Percentiles rank a stretch among this genome's conserved stretches.
These are phyloP conservation scores for Drosophila busckii DNA, from an alignment of 1,140 invertebrate species.

Conservation along the genomic window DNA sequence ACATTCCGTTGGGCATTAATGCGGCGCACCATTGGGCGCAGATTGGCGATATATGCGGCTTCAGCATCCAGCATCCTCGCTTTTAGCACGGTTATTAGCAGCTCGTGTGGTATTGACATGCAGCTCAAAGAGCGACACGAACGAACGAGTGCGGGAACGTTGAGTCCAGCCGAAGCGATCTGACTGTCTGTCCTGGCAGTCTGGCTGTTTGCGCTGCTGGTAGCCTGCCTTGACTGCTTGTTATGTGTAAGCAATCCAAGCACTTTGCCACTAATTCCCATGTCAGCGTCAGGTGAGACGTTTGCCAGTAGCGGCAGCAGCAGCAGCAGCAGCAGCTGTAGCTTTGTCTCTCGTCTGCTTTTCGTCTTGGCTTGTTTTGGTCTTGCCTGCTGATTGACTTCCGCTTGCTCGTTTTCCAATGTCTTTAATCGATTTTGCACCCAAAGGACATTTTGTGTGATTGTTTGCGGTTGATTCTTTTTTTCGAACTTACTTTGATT, in stretches of 20 bases:
- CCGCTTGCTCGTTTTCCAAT: conserved; percentile 43
- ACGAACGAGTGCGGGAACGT: no score
- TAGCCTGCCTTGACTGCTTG: conserved; percentile 13
- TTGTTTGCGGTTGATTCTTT: conserved; percentile 59
- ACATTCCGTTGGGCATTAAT: conserved; percentile 64
- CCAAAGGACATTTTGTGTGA: conserved; percentile 72
- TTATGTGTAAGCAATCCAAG: conserved; percentile 36
- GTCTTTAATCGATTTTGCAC: conserved; percentile 76
- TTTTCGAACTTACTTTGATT: conserved; percentile 64
- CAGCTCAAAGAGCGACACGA: no score
- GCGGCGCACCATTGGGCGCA: conserved; percentile 46
- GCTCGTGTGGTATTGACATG: conserved; percentile 1
- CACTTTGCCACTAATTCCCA: conserved; percentile 48
- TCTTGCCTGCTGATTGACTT: conserved; percentile 67
- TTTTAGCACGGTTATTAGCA: conserved; percentile 47
- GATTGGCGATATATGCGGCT: conserved; percentile 37
- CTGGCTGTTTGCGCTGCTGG: no score
- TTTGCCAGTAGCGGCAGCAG: conserved; percentile 44
- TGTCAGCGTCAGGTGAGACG: conserved; percentile 51
- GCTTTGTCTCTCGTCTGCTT: neutral
- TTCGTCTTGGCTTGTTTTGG: neutral
- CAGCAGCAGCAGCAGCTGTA: conserved; percentile 33
- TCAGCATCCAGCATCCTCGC: conserved; percentile 20
- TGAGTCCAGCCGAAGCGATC: no score
- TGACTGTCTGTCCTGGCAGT: no score